These are phyloP conservation scores for Strigops habroptila DNA, from an alignment of 2,113 vertebrate genomes.

Conservation along the genomic window DNA sequence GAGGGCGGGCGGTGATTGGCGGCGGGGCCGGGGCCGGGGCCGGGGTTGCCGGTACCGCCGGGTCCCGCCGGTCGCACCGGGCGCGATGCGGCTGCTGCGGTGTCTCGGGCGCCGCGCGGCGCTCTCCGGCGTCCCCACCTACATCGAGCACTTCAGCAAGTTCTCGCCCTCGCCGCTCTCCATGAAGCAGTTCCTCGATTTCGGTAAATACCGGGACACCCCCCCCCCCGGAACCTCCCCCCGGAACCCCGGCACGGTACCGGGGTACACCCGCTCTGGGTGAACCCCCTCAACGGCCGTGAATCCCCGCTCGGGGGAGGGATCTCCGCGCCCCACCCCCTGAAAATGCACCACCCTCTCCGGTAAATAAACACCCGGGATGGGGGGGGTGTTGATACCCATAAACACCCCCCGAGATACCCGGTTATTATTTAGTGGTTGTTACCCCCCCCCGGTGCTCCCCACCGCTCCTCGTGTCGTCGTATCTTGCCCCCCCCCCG, in stretches of 20 bases:
- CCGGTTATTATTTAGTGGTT: background rate
- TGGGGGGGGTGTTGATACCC: background rate
- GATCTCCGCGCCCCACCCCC: background rate
- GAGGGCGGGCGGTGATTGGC: background rate
- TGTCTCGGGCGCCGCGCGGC: constrained; percentile 85
- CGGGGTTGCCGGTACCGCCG: too few species aligned
- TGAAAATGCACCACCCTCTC: background rate
- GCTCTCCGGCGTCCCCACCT: constrained; percentile 81
- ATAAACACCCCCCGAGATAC: too few species aligned
- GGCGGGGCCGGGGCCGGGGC: background rate
- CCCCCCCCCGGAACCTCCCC: background rate
- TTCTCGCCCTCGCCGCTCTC: constrained; percentile 95
- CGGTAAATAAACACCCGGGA: background rate
- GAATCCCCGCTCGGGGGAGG: background rate
- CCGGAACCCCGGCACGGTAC: background rate
- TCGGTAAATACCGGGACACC: constrained; percentile 72
- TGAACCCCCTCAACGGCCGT: too few species aligned
- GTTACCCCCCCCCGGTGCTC: background rate
- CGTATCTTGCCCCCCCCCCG: too few species aligned
- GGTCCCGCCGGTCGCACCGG: too few species aligned
- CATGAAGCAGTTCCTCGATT: constrained; percentile 94
- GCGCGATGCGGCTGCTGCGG: constrained; percentile 81
- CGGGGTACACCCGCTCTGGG: background rate
- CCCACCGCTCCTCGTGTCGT: too few species aligned
- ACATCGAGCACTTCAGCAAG: constrained; percentile 93